Evolutionary conservation across 2,888 invertebrate species (phyloP).

Genomic region (Spodoptera exigua): DNA sequence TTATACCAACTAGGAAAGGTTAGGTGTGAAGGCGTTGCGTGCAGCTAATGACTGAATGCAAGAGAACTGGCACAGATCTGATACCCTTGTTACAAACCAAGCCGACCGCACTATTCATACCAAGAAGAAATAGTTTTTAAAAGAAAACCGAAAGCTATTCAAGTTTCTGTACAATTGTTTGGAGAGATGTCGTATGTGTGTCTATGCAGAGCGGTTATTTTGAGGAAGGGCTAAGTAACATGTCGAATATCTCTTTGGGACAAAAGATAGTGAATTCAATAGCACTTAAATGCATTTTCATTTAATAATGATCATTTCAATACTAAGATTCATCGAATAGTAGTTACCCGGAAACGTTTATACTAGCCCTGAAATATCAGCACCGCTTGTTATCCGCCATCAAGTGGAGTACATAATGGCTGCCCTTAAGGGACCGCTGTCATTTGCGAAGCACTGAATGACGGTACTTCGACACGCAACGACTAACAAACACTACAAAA

Average conservation of each 20-base stretch:
- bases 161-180: slow-evolving; percentile 6
- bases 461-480: slow-evolving; percentile 48
- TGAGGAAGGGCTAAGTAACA: background rate
- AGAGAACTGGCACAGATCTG: slow-evolving; percentile 43
- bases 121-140: slow-evolving; percentile 5
- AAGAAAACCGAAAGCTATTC: slow-evolving; percentile 32
- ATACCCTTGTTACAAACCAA: slow-evolving; percentile 35
- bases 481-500: slow-evolving; percentile 26
- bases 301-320: too few relatives aligned
- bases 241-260: slow-evolving; percentile 29
- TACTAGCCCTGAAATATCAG: slow-evolving; percentile 19
- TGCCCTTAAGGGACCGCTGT: slow-evolving; percentile 43
- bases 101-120: background rate
- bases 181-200: background rate
- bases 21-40: slow-evolving; percentile 53
- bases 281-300: background rate
- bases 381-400: slow-evolving; percentile 45
- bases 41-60: slow-evolving; percentile 36
- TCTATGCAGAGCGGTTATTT: too few relatives aligned
- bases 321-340: too few relatives aligned
- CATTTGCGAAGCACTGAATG: slow-evolving; percentile 50
- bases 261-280: slow-evolving; percentile 29
- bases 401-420: slow-evolving; percentile 50
- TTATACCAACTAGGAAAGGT: slow-evolving; percentile 43
- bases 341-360: too few relatives aligned